Evolutionary conservation across 2,113 vertebrate species (phyloP), one percentile per base, ranked within the genome.

Genomic region (Morone saxatilis): DNA sequence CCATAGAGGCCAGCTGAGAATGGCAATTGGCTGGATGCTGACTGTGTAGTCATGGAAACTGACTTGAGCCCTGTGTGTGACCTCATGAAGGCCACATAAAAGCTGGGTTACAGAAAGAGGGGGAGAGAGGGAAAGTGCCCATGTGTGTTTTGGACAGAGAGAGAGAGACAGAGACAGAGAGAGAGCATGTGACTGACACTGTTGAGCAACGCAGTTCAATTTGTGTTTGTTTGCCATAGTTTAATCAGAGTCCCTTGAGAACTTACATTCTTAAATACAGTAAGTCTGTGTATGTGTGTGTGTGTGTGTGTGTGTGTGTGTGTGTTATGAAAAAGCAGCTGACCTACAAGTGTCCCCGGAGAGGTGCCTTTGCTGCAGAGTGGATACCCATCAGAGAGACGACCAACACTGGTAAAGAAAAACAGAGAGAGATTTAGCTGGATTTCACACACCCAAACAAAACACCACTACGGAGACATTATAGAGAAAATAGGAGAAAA

Each of bases 281-380:
- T 12, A 5, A 4, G 45, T 57, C 40, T 61, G 19, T 57, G 60
- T 51, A 11, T 36, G 66, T 57, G 17, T 60, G 65, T 66, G 54
- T 76, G 53, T 68, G 63, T 78, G 13, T 54, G 16, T 40, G 40
- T 61, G 61, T 73, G 53, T 48, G 45, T 83, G 40, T 71, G 54
- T 80, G 51, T 38, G 45, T 48, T 71, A 69, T 85, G 73, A 90
- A 94, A 93, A 92, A 91, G 87, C 65, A 78, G 81, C 91, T 92
- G 88, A 95, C 93, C 92, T 93, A 93, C 87, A 89, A 92, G 86
- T 5, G 45, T 89, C 86, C 84, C 82, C 40, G 16, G 59, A 90
- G 92, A 92, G 80, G 86, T 66, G 80, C 78, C 83, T 85, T 51
- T 53, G 81, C 84, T 81, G 84, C 60, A 75, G 71, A 88, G 74